Conservation (phyloP, 2,888 invertebrate species). For the Chesias legatella region DNA sequence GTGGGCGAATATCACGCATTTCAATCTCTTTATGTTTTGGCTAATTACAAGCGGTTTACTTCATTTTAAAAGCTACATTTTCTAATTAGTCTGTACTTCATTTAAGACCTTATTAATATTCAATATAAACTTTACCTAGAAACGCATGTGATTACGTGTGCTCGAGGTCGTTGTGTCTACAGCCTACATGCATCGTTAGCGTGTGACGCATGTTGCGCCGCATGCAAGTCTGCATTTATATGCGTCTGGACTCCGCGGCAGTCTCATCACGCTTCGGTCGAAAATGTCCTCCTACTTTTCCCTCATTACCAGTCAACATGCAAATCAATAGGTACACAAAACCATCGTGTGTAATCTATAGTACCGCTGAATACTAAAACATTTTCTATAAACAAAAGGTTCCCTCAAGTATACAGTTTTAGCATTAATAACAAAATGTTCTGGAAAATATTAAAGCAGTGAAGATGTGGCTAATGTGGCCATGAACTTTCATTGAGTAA, state of each 20-base stretch:
- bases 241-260: constrained; percentile 45
- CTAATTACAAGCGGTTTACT: too few relatives aligned
- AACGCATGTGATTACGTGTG: constrained; percentile 7
- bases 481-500: constrained; percentile 27
- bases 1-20: too few relatives aligned
- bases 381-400: constrained; percentile 18
- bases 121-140: too few relatives aligned
- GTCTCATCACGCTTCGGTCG: constrained; percentile 45
- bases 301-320: constrained; percentile 66
- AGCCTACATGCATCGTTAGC: constrained; percentile 41
- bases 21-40: too few relatives aligned
- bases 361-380: constrained; percentile 24
- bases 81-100: too few relatives aligned
- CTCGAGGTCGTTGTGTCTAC: constrained; percentile 22
- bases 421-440: not conserved
- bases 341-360: constrained; percentile 35
- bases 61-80: too few relatives aligned
- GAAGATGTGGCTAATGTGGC: constrained; percentile 16
- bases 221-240: constrained; percentile 56
- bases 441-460: constrained; percentile 8
- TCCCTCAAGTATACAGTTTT: constrained; percentile 3
- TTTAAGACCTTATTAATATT: too few relatives aligned
- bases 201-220: constrained; percentile 40
- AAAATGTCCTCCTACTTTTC: constrained; percentile 56
- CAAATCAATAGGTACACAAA: constrained; percentile 49